A percentile compares a stretch with the other conserved stretches of the same genome.
Evolutionary conservation across 2,888 invertebrate genomes (phyloP).

Genomic region (Incurvaria masculella): DNA sequence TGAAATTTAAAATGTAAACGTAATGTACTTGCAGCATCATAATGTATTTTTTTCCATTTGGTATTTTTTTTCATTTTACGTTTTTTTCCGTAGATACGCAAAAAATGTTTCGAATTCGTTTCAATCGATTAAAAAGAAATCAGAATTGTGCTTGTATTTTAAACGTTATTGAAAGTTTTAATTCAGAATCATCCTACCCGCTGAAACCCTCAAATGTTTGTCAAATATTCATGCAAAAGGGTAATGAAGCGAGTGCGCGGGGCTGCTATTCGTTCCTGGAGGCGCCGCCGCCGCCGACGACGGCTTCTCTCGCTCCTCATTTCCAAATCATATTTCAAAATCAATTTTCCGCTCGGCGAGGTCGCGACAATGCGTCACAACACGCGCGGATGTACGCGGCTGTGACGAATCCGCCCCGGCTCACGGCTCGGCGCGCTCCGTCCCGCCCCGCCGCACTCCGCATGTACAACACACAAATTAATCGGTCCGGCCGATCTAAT

Average conservation of each 20-base stretch:
- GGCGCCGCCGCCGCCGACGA: background rate
- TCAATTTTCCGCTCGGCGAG: constrained; percentile 37
- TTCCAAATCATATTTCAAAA: constrained; percentile 10
- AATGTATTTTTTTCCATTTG: no score
- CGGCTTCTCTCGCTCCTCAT: constrained; percentile 5
- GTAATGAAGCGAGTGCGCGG: background rate
- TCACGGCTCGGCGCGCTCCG: no score
- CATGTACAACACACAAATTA: no score
- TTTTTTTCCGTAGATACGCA: no score
- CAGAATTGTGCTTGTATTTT: background rate
- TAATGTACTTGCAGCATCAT: background rate
- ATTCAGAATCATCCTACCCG: no score
- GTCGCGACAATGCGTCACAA: constrained; percentile 18
- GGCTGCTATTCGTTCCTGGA: background rate
- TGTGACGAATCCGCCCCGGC: no score
- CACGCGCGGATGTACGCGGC: background rate
- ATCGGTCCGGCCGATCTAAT: no score
- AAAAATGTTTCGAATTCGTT: no score
- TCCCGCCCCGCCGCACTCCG: no score
- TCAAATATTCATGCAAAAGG: background rate
- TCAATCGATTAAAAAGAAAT: no score
- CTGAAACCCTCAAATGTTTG: no score
- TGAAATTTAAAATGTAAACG: background rate
- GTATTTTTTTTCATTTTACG: no score
- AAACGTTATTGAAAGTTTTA: constrained; percentile 2